Percentiles rank a stretch among this genome's conserved stretches.
Evolutionary conservation across 1,140 invertebrate genomes (phyloP).

Genomic region (Battus philenor): DNA sequence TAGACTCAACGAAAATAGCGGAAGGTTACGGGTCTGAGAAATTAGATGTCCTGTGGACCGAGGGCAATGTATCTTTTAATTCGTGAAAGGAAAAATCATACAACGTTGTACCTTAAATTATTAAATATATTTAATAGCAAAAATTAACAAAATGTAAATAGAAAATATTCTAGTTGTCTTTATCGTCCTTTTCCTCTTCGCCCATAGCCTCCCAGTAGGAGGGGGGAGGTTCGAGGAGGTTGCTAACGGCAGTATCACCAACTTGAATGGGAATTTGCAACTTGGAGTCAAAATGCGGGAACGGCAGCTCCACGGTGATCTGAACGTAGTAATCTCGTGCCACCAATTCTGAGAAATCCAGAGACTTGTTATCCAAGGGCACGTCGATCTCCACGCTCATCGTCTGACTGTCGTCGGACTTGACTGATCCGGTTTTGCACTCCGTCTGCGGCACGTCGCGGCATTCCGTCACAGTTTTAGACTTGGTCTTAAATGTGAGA

Average conservation of each 20-base stretch:
- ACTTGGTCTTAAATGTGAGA: constrained; percentile 16
- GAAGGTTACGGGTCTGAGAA: too few relatives aligned
- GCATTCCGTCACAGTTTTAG: constrained; percentile 2
- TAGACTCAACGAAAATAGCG: too few relatives aligned
- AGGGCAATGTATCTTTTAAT: too few relatives aligned
- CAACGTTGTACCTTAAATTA: too few relatives aligned
- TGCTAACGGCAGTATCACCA: neutral
- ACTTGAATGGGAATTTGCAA: constrained; percentile 29
- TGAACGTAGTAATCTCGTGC: constrained; percentile 27
- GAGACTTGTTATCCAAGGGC: constrained; percentile 19
- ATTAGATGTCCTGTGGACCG: too few relatives aligned
- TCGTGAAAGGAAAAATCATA: too few relatives aligned
- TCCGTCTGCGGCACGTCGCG: constrained; percentile 23
- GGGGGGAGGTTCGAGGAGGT: constrained; percentile 15
- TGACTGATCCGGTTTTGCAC: constrained; percentile 21
- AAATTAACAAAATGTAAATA: too few relatives aligned
- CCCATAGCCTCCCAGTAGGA: constrained; percentile 32
- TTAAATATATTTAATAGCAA: too few relatives aligned
- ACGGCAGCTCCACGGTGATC: constrained; percentile 24
- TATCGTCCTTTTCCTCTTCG: constrained; percentile 17
- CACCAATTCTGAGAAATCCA: constrained; percentile 30
- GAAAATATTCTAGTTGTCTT: too few relatives aligned
- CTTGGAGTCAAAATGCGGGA: constrained; percentile 27
- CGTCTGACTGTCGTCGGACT: constrained; percentile 17
- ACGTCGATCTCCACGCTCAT: constrained; percentile 21